phyloP scores from a whole-genome alignment of 2,797 vertebrate genomes.

The Neolamprologus multifasciatus region DNA sequence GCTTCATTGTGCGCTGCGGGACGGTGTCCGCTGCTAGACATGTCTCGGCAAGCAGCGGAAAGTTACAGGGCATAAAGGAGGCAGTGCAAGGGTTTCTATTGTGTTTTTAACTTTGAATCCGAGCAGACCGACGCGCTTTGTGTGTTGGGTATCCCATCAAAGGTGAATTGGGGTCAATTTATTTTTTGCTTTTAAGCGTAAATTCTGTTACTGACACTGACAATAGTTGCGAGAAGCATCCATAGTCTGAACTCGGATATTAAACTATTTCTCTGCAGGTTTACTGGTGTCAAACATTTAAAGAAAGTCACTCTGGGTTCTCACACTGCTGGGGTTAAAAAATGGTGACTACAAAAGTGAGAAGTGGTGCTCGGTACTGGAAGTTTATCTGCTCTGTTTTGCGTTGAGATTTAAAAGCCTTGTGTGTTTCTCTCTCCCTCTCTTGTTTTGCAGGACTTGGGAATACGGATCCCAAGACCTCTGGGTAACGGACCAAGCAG shows the following conservation, averaged over 20 bases:
- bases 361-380: background rate
- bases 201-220: background rate
- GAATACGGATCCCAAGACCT: conserved; percentile 92
- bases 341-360: background rate
- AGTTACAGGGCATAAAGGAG: conserved; percentile 30
- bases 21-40: conserved; percentile 37
- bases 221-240: background rate
- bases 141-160: background rate
- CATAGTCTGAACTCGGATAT: background rate
- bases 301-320: background rate
- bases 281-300: background rate
- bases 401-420: background rate
- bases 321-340: background rate
- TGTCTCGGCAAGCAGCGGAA: conserved; percentile 58
- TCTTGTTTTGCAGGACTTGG: conserved; percentile 83
- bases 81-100: background rate
- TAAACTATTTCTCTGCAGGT: background rate
- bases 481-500: conserved; percentile 96
- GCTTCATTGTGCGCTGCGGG: conserved; percentile 17
- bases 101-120: background rate
- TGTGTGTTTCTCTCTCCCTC: background rate
- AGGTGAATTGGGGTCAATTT: background rate
- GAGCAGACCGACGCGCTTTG: background rate
- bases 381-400: background rate
- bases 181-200: background rate